Percentiles rank a stretch among this genome's conserved stretches.
Conservation (phyloP, 2,888 invertebrate species). For the Gisinianus flammeolus region DNA sequence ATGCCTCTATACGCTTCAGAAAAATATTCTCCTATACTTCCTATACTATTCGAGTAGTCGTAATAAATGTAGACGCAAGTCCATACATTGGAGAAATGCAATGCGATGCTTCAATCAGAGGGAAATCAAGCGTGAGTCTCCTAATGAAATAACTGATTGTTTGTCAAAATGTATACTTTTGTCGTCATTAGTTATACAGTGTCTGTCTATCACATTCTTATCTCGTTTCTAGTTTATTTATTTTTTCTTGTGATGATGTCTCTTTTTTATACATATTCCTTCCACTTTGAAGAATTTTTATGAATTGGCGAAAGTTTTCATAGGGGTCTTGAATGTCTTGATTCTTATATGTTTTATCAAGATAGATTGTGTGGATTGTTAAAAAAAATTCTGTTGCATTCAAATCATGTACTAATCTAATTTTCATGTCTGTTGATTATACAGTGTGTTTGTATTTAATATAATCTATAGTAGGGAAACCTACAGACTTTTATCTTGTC, state of each 20-base stretch:
- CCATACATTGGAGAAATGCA: neutral
- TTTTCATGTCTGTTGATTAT: constrained; percentile 15
- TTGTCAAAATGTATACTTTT: neutral
- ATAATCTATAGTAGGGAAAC: too few species aligned
- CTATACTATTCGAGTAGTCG: too few species aligned
- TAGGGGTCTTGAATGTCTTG: neutral
- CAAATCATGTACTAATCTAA: constrained; percentile 16
- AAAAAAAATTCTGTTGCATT: constrained; percentile 9
- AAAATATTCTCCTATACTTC: too few species aligned
- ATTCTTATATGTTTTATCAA: neutral
- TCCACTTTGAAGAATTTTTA: constrained; percentile 4
- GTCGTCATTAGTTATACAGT: constrained; percentile 5
- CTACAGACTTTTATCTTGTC: too few species aligned
- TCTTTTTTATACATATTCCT: neutral
- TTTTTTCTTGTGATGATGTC: neutral
- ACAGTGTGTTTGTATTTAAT: too few species aligned
- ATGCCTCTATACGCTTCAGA: too few species aligned
- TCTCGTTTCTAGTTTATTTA: neutral
- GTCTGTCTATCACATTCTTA: constrained; percentile 7
- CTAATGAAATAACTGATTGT: constrained; percentile 29
- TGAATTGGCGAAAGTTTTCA: constrained; percentile 29
- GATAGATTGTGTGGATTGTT: neutral
- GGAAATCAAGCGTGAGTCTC: constrained; percentile 12
- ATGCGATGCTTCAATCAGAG: neutral
- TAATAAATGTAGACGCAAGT: neutral